Conservation (phyloP, 2,888 invertebrate species). For the Tinea trinotella region DNA sequence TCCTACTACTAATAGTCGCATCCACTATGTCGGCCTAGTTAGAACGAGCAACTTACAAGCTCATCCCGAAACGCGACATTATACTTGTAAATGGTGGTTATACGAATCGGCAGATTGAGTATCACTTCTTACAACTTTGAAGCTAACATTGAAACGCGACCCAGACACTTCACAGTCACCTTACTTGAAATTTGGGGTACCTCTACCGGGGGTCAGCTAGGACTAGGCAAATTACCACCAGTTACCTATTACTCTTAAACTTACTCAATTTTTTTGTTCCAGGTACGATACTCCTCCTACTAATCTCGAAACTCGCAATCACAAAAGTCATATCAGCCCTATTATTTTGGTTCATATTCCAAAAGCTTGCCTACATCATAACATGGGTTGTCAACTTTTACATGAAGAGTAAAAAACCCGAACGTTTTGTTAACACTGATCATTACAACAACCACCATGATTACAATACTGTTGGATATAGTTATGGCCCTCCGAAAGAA, state of each 20-base stretch:
- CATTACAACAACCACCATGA: slow-evolving; percentile 28
- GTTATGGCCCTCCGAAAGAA: slow-evolving; percentile 47
- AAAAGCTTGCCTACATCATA: slow-evolving; percentile 49
- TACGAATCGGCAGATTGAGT: no score
- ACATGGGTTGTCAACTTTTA: slow-evolving; percentile 49
- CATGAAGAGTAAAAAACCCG: slow-evolving; percentile 37
- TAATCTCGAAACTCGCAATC: slow-evolving; percentile 49
- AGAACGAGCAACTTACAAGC: no score
- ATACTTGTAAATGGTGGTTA: not conserved
- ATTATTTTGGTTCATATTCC: slow-evolving; percentile 52
- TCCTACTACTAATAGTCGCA: no score
- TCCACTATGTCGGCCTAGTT: no score
- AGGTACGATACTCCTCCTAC: slow-evolving; percentile 47
- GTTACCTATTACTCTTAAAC: no score
- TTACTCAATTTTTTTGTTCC: slow-evolving; percentile 22
- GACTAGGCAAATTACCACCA: no score
- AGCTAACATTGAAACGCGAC: not conserved
- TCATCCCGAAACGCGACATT: no score
- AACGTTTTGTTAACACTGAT: slow-evolving; percentile 1
- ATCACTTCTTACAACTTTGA: not conserved
- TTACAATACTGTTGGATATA: slow-evolving; percentile 59
- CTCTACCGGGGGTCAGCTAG: no score
- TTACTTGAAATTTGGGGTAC: no score
- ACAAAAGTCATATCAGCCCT: slow-evolving; percentile 50
- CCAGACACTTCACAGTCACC: no score